Base-by-base conservation (phyloP, 2,113 vertebrate species). In the Sorex fumeus region DNA sequence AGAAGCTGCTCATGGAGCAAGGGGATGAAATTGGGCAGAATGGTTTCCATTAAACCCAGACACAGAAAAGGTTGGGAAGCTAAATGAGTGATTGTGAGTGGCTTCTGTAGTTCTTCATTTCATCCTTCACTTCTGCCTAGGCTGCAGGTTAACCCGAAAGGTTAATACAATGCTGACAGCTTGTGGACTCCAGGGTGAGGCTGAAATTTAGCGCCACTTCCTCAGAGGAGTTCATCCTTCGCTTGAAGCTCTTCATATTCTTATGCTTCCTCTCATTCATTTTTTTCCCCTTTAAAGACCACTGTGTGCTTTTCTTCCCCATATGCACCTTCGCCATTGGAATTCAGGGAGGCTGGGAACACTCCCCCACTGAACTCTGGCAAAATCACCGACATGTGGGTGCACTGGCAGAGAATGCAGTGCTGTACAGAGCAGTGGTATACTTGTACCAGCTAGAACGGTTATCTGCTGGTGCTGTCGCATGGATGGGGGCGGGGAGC, bases 81-180 rank as follows among this genome's bases (percentile, higher is more conserved):
- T 53, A 84, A 94, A n/a, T 47, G 81, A 91, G 30, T 62, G 72
- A 87, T 40, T 16, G 32, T 5, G 11, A 90, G 27, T 2, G n/a
- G 18, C 23, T 87, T n/a, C 2, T 12, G 3, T 15, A 12, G 57
- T 47, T 84, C 69, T 81, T 72, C 6, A 25, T 2, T 36, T 19
- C 67, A 53, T 53, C 40, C 87, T 32, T 84, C 53, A 81, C 66
- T 84, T 91, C 85, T 87, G 72, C 75, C 74, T 80, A 57, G 57
- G 76, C 64, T 82, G 64, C n/a, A 78, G 13, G 93, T 90, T 82
- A 91, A 93, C 88, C 47, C 23, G 53, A 6, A 45, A 93, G 74
- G 82, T 91, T 93, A 89, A 67, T 85, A 28, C 77, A 66, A 80
- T 81, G 64, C 81, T 84, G 69, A 78, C 53, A 93, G 69, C 77